phyloP scores from a whole-genome alignment of 2,113 vertebrate species.

The Alexandromys fortis region DNA sequence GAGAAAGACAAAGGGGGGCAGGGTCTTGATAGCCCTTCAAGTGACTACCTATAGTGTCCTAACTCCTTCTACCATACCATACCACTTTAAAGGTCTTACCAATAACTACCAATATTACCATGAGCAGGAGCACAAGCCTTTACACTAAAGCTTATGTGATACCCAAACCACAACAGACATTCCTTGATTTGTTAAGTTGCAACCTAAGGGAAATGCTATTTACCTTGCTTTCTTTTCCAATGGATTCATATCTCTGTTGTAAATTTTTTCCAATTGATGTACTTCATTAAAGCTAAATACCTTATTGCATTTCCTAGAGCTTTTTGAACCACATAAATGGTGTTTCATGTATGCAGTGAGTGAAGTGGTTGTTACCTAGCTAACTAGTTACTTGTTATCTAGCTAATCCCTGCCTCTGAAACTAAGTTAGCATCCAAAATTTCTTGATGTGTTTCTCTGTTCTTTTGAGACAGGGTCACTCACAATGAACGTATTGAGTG shows the following conservation, averaged over 20 bases:
- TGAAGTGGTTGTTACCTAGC: background rate
- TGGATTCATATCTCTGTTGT: background rate
- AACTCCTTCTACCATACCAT: background rate
- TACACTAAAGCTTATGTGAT: background rate
- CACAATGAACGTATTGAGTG: background rate
- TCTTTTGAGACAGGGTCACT: background rate
- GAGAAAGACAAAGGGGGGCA: background rate
- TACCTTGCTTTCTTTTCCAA: background rate
- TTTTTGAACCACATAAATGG: background rate
- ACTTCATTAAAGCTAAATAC: background rate
- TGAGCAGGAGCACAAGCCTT: too few relatives aligned
- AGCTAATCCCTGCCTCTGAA: background rate
- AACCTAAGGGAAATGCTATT: background rate
- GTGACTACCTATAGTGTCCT: too few relatives aligned
- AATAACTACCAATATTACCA: background rate
- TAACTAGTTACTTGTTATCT: background rate
- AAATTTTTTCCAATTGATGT: background rate
- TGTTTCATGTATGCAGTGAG: rapidly evolving
- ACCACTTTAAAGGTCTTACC: background rate
- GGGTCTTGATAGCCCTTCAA: background rate
- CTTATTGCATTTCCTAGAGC: background rate
- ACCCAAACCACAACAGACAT: background rate
- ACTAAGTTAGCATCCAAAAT: too few relatives aligned
- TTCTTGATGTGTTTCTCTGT: background rate
- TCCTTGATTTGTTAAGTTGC: background rate